Base-by-base conservation (phyloP, 1,140 invertebrate species). In the Maconellicoccus hirsutus region DNA sequence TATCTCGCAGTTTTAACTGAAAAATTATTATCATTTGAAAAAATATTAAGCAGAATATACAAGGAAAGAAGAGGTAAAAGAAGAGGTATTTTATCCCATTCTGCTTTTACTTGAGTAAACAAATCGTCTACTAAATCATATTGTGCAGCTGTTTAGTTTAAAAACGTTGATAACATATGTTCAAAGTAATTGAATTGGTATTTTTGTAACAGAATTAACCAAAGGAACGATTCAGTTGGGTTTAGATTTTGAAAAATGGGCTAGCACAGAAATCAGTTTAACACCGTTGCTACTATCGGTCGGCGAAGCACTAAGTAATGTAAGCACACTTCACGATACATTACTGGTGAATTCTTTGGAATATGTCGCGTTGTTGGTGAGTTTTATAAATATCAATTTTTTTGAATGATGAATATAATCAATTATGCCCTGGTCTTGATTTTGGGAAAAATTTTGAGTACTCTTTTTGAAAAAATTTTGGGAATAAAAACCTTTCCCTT, bases 51-150 rank as follows among this genome's bases (percentile, higher is more conserved):
- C 33, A 71, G 73, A 42, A 70, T 74, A 7, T 70, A 73, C 33
- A 73, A 73, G 38, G 72, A 74, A 59, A 73, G 73, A 69, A 73
- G 71, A 73, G 73, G 72, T 70, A 59, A 74, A 59, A 73, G 73
- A 69, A 73, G 71, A 73, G 73, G 72, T 70, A 59, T n/a, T 27
- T 7, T 72, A 12, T 33, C 23, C 1, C 7, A 27, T 6, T 16
- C 21, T 66, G 25, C 6, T 19, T 23, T 66, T 23, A 3, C 61
- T 16, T 52, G 42, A 52, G n/a, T 19, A 52, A 52, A 52, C 42
- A 52, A 52, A 52, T 52, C 42, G n/a, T 16, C 2, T 52, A 52
- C 42, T n/a, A n/a, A n/a, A n/a, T n/a, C n/a, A n/a, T n/a, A n/a
- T n/a, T n/a, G 10, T 25, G 22, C 61, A 23, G 10, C 25, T 66